Conservation (phyloP, 2,888 invertebrate species). For the Erebia ligea region DNA sequence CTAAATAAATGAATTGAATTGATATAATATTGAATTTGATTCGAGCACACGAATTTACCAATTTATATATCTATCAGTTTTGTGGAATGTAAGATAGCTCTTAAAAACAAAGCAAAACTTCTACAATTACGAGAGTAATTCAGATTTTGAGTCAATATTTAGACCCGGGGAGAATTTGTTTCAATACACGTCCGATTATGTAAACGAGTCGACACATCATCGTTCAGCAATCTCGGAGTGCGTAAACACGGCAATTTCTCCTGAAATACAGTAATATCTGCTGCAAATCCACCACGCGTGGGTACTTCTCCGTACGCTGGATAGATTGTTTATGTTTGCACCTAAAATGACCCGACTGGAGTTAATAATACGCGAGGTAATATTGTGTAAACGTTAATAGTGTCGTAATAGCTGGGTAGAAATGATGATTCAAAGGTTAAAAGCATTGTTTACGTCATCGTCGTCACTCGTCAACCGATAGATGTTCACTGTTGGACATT, state of each 20-base stretch:
- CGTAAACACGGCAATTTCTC: conserved; percentile 22
- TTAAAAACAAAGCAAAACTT: neutral
- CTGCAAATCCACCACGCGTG: conserved; percentile 30
- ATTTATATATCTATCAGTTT: too few species aligned
- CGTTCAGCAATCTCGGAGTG: neutral
- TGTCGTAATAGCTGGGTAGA: conserved; percentile 3
- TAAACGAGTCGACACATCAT: conserved; percentile 1
- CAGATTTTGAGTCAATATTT: neutral
- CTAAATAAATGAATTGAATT: too few species aligned
- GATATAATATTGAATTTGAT: too few species aligned
- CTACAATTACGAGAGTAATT: neutral
- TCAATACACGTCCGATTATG: conserved; percentile 9
- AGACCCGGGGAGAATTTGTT: neutral
- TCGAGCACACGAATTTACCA: too few species aligned
- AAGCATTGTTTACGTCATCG: neutral
- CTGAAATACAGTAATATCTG: conserved; percentile 10
- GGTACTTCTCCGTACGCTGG: conserved; percentile 36
- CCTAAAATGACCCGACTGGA: conserved; percentile 33
- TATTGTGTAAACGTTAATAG: conserved; percentile 10
- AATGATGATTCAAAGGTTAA: neutral
- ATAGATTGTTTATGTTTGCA: conserved; percentile 36
- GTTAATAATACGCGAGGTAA: conserved; percentile 14
- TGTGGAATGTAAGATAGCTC: neutral
- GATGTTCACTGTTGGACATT: too few species aligned
- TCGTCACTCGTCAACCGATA: too few species aligned